These are phyloP conservation scores for Cricetomys ansorgei DNA, from an alignment of 2,113 vertebrate species.

Conservation along the genomic window DNA sequence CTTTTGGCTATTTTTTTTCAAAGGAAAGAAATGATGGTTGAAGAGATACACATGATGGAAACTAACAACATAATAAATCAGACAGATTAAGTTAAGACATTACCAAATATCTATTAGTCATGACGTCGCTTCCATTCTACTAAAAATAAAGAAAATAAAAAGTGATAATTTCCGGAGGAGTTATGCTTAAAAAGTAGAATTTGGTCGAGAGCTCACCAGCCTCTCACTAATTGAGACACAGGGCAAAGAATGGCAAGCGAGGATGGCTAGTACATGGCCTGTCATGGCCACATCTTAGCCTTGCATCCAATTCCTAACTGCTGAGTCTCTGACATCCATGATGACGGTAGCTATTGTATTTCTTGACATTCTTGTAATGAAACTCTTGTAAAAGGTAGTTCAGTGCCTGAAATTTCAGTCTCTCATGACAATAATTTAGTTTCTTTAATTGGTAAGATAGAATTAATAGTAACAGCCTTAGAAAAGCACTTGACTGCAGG, in stretches of 20 bases:
- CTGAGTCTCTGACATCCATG: background rate
- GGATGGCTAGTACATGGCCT: background rate
- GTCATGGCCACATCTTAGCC: background rate
- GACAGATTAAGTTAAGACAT: slow-evolving; percentile 3
- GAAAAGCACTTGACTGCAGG: background rate
- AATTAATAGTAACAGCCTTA: background rate
- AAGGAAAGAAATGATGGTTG: slow-evolving; percentile 59
- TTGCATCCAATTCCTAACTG: background rate
- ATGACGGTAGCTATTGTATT: background rate
- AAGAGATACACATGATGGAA: slow-evolving; percentile 45
- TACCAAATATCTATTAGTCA: background rate
- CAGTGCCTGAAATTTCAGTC: background rate
- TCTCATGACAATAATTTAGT: background rate
- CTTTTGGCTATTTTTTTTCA: slow-evolving; percentile 37
- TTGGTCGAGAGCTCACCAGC: background rate
- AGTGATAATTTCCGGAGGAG: background rate
- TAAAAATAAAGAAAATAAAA: slow-evolving; percentile 20
- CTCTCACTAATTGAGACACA: slow-evolving; percentile 28
- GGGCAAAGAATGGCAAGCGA: background rate
- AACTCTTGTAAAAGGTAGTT: background rate
- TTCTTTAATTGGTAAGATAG: background rate
- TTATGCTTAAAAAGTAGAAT: slow-evolving; percentile 30
- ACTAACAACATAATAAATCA: slow-evolving; percentile 59
- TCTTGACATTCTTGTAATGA: slow-evolving; percentile 10
- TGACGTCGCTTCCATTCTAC: background rate